phyloP scores from a whole-genome alignment of 2,797 vertebrate genomes.

The Parauchenoglanis punctatus region DNA sequence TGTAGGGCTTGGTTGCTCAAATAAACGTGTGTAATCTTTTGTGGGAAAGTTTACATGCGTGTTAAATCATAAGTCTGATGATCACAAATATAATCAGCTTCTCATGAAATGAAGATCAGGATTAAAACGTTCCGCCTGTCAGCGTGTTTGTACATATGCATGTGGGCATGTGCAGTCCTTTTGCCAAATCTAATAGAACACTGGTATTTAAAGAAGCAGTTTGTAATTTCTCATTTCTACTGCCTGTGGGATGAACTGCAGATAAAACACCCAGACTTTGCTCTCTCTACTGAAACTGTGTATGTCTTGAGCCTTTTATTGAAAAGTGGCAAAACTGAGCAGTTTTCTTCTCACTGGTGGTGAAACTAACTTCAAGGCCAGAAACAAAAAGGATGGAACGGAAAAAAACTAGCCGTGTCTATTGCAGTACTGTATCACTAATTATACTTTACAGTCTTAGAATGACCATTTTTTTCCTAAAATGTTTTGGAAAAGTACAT shows the following conservation, averaged over 20 bases:
- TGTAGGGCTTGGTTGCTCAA: not conserved
- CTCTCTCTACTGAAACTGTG: not conserved
- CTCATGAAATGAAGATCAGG: constrained; percentile 5
- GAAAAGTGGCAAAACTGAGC: constrained; percentile 8
- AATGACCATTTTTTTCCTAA: not conserved
- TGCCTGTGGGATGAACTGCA: not conserved
- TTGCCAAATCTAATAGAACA: not conserved
- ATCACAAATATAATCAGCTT: not conserved
- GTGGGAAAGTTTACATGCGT: not conserved
- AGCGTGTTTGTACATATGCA: not conserved
- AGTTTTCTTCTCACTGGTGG: not conserved
- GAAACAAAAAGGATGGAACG: not conserved
- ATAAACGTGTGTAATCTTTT: not conserved
- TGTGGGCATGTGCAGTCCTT: not conserved
- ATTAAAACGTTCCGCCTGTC: not conserved
- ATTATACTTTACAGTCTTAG: not conserved
- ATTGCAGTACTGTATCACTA: not conserved
- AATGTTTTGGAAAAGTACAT: not conserved
- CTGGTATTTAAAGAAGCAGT: not conserved
- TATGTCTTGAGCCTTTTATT: not conserved
- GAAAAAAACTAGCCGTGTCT: not conserved
- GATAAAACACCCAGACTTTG: not conserved
- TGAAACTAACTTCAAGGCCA: not conserved
- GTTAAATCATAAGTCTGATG: not conserved
- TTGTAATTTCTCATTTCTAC: not conserved